Base-by-base conservation (phyloP, 2,113 vertebrate genomes). In the Parus major region DNA sequence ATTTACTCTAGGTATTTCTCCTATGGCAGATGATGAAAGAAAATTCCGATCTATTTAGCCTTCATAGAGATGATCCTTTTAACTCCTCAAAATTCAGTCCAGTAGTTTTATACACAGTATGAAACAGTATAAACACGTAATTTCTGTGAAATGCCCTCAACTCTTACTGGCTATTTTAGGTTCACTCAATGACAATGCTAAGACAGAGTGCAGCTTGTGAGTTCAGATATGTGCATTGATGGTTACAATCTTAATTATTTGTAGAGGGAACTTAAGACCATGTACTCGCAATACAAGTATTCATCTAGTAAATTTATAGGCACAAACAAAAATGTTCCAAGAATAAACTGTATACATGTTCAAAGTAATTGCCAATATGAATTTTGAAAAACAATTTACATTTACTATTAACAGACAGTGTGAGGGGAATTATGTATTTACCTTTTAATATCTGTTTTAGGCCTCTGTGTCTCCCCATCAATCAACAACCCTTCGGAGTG, bases 381-480 rank as follows among this genome's bases (percentile, higher is more conserved):
- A 69, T 88, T 86, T 92, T 82, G 42, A 83, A 90, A 83, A 57
- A 39, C 20, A 46, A 7, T 75, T 92, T 83, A 35, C 8, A 53
- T 70, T 82, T 69, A 57, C 19, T 63, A 15, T 65, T 41, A 91
- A 27, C 27, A n/a, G 36, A 47, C 9, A 56, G 23, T 21, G 10
- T 39, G 13, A 88, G 20, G 10, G 22, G 18, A 23, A 53, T 61
- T 60, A 44, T 25, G 16, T 22, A 24, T 61, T 94, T 76, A 8
- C 29, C 36, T 91, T 85, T 78, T 84, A 46, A 63, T 70, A 41
- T 31, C 49, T 61, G 4, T 23, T 84, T 84, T 65, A 84, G 49
- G 52, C 8, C 42, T 63, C 27, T 47, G 13, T 88, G 44, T 68
- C 46, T 80, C 16, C 9, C 7, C 23, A 53, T 84, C 33, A 22